Conservation (phyloP, 1,140 invertebrate species). For the Cydia strobilella region DNA sequence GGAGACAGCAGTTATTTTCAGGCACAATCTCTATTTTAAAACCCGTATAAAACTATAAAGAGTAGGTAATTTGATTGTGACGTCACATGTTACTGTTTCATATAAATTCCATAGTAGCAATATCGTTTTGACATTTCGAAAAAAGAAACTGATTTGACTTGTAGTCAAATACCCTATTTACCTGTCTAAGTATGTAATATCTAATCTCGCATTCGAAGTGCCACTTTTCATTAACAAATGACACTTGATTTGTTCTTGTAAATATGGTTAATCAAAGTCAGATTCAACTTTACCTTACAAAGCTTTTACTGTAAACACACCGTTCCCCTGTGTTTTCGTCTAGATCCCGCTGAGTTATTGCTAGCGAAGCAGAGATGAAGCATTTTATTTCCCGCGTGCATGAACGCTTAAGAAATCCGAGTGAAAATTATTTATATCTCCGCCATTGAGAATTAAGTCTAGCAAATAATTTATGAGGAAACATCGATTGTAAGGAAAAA, state of each 20-base stretch:
- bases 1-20: no score
- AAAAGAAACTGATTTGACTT: no score
- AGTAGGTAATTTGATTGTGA: no score
- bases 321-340: conserved; percentile 29
- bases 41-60: no score
- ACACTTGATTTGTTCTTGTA: not conserved
- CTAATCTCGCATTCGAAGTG: not conserved
- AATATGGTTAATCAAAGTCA: conserved; percentile 24
- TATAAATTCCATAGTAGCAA: no score
- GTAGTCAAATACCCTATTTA: no score
- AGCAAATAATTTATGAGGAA: conserved; percentile 15
- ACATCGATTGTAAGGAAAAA: conserved; percentile 20
- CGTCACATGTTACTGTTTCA: no score
- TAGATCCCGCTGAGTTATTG: conserved; percentile 27
- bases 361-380: conserved; percentile 30
- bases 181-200: not conserved
- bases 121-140: no score
- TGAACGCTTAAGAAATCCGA: conserved; percentile 29
- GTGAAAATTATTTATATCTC: conserved; percentile 30
- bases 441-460: conserved; percentile 13
- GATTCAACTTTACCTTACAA: conserved; percentile 25
- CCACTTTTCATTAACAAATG: not conserved
- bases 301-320: conserved; percentile 30
- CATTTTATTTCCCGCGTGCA: conserved; percentile 31
- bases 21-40: no score